phyloP scores from a whole-genome alignment of 2,797 vertebrate genomes.

The Emys orbicularis region DNA sequence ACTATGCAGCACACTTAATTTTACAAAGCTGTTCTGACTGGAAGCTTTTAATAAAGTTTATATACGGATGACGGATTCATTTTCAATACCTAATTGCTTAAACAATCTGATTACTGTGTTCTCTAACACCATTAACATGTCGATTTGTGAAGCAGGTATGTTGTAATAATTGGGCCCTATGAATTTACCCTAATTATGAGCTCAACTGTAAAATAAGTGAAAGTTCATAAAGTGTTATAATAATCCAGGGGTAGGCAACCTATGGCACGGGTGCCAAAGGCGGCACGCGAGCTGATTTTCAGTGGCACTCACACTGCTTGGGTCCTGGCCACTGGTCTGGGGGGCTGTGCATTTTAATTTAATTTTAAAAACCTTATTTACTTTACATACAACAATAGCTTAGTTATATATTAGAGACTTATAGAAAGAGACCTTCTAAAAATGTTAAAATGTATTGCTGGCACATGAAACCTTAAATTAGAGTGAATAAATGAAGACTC shows the following conservation, averaged over 20 bases:
- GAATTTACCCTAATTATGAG: neutral
- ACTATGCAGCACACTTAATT: constrained; percentile 9
- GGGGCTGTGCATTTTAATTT: no score
- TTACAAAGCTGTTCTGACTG: constrained; percentile 37
- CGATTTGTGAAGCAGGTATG: neutral
- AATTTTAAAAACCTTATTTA: no score
- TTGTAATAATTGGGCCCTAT: neutral
- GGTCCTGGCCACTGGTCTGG: no score
- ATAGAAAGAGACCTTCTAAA: no score
- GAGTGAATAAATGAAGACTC: no score
- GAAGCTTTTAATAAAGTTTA: constrained; percentile 61
- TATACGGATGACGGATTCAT: constrained; percentile 16
- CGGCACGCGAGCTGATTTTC: no score
- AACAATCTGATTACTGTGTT: neutral
- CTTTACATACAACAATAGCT: no score
- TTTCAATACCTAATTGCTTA: neutral
- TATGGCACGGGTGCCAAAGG: no score
- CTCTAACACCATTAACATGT: neutral
- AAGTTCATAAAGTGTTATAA: neutral
- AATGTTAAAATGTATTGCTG: no score
- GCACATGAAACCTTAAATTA: no score
- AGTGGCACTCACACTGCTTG: no score
- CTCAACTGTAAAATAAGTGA: neutral
- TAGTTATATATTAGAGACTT: no score
- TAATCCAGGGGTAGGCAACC: neutral